phyloP scores from a whole-genome alignment of 2,113 vertebrate genomes.

The Vulpes vulpes region DNA sequence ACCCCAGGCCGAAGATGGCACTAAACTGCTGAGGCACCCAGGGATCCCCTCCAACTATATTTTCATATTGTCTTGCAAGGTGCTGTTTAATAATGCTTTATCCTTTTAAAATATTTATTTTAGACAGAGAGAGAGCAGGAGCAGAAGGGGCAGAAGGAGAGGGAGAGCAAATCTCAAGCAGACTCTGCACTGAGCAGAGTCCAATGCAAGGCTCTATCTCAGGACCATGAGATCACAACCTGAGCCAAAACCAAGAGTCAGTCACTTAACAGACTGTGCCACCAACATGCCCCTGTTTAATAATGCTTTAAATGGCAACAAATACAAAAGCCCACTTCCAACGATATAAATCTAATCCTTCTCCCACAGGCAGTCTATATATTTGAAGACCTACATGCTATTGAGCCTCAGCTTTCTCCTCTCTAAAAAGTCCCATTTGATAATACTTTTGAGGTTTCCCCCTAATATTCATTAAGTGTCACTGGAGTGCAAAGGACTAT shows the following conservation, averaged over 20 bases:
- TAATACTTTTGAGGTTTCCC: conserved; percentile 15
- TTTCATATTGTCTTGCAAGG: not conserved
- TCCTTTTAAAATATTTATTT: too few species aligned
- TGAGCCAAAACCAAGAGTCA: not conserved
- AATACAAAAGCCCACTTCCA: not conserved
- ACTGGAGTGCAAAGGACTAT: not conserved
- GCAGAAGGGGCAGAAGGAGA: not conserved
- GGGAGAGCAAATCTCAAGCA: not conserved
- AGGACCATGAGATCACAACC: not conserved
- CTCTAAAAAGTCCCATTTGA: not conserved
- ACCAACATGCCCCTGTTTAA: not conserved
- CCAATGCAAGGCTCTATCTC: not conserved
- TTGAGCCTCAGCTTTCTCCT: not conserved
- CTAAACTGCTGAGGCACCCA: too few species aligned
- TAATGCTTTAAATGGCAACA: not conserved
- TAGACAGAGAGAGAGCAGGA: not conserved
- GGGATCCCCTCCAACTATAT: not conserved
- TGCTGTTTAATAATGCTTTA: not conserved
- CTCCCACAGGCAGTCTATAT: not conserved
- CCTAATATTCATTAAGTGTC: not conserved
- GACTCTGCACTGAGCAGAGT: not conserved
- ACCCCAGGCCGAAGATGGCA: too few species aligned
- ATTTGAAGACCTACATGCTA: not conserved
- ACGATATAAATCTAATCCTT: not conserved
- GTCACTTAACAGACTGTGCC: not conserved